phyloP scores from a whole-genome alignment of 92 coral and sea anemone species.

The Heliopora coerulea region DNA sequence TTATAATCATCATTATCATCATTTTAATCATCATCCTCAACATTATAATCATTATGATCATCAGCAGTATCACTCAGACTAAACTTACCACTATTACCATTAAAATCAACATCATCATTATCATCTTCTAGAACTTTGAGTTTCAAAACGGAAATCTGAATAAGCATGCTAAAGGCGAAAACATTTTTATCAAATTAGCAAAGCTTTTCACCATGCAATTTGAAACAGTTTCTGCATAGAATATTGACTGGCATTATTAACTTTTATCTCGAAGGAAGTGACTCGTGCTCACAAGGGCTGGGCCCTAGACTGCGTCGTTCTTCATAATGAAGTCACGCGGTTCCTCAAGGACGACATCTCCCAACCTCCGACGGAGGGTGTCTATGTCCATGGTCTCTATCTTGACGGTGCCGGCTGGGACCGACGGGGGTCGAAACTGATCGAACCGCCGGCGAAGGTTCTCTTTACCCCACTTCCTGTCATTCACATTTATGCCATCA shows the following conservation, averaged over 20 bases:
- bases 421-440: constrained; percentile 88
- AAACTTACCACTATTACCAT: no score
- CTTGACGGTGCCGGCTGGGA: constrained; percentile 99
- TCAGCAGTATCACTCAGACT: no score
- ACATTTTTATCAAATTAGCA: no score
- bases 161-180: no score
- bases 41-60: no score
- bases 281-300: constrained; percentile 99
- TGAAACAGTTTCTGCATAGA: no score
- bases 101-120: no score
- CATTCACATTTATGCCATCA: constrained; percentile 94
- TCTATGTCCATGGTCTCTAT: constrained; percentile 86
- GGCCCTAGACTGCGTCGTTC: constrained; percentile 95
- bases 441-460: constrained; percentile 90
- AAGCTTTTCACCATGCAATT: no score
- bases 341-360: constrained; percentile 92
- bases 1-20: no score
- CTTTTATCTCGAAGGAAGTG: constrained; percentile 66
- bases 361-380: constrained; percentile 93
- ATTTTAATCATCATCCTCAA: no score
- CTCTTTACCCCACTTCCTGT: constrained; percentile 94
- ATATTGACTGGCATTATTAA: not conserved
- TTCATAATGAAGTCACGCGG: constrained; percentile 95
- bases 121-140: no score
- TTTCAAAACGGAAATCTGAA: no score